Evolutionary conservation across 2,888 invertebrate species (phyloP), one percentile per base, ranked within the genome.

Genomic region (Sarcophaga variegata): DNA sequence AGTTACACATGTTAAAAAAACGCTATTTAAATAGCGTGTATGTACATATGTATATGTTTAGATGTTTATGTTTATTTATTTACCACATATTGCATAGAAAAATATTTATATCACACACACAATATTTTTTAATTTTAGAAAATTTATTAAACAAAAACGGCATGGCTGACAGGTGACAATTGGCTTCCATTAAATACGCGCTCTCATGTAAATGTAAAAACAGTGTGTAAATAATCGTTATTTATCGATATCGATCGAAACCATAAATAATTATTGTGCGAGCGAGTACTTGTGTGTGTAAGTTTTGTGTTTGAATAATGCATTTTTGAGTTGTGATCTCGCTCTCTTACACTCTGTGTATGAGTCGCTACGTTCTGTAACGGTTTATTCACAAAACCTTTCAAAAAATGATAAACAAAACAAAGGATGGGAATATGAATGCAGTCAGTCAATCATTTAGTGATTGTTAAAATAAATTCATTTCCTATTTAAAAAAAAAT

Each of bases 381-480:
- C 59, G 22, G n/a, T 17, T 59, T 2, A 20, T 76, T 6, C 3
- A 59, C 3, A 66, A 66, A 20, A 20, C 54, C 49, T 69, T 69
- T 49, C n/a, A 14, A 49, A 69, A 37, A 37, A 37, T 37, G 37
- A 20, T n/a, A 22, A 79, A 17, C 64, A 27, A 67, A 14, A 63
- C 75, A 75, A 69, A 63, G 63, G 81, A 70, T 83, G 72, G 54
- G 77, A 83, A 76, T 4, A 59, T 72, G 66, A 66, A 37, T 67
- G n/a, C 49, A 71, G 66, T 20, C 66, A 78, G 37, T 10, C 74
- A 37, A 10, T 37, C 8, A 8, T 8, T 37, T 37, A 37, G 37
- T 37, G 37, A 37, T 37, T 37, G 37, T 37, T 10, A 8, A 37
- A 37, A 37, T 45, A 49, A 75, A 62, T 45, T 67, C 64, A 78